Base-by-base conservation (phyloP, 2,797 vertebrate species). In the Brachymystax lenok region DNA sequence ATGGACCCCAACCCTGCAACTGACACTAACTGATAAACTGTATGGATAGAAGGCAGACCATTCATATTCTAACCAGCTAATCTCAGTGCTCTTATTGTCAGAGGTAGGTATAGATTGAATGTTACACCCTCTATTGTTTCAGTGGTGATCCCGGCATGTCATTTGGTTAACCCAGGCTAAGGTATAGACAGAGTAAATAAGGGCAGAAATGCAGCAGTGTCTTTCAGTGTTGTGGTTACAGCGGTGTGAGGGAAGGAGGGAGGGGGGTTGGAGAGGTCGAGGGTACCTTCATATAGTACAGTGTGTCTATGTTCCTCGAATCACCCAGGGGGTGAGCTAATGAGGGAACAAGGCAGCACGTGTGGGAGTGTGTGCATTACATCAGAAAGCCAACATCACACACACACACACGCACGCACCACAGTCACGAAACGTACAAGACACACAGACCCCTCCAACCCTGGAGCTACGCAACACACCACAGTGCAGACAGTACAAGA, bases 181-280 rank as follows among this genome's bases (percentile, higher is more conserved):
- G 52, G 5, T 19, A 83, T 13, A n/a, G 56, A 59, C 56, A 71
- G 54, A 76, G 73, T 81, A 81, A 83, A 77, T 83, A 84, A 85
- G 79, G 74, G 81, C 40, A 76, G 89, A 90, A 87, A 80, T 87
- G 92, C 88, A 87, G 90, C 93, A 91, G 93, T 93, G 93, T 92
- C 93, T 92, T 93, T 90, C 90, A 87, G 91, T 74, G 82, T 80
- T 74, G 77, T 72, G 72, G 80, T 88, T 87, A 81, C 80, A 81
- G 35, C 17, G 28, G 71, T 27, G 21, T 24, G 75, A n/a, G 74
- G 40, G 40, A 46, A 3, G 68, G 52, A 68, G 35, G 10, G 40
- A 17, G 30, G 67, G 67, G 64, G 61, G 74, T 16, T 61, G 75
- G 72, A 61, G 51, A 66, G 80, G 81, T 80, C 7, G 21, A 40